Evolutionary conservation across 2,888 invertebrate species (phyloP), one percentile per base, ranked within the genome.

Genomic region (Agonopterix heracliana): DNA sequence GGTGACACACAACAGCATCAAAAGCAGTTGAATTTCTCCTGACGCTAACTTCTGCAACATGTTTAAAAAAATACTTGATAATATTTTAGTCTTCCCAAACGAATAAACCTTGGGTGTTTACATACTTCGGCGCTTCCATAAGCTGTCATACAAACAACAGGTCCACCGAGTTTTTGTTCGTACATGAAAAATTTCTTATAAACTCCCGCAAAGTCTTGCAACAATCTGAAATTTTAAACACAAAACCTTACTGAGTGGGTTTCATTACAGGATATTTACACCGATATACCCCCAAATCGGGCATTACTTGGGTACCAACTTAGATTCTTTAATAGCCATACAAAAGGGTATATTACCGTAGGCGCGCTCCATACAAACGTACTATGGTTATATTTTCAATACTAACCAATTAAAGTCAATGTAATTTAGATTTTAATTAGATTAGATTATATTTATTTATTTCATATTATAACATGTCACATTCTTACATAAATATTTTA

Each of bases 161-260:
- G 74, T 17, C 66, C 68, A 17, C 58, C 60, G 48, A 63, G 43
- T 49, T 62, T 55, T 64, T 81, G 78, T 57, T 81, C 81, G 51
- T 62, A 79, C 62, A 79, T 68, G 41, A 81, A 55, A 42, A 75
- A 54, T 59, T 78, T 81, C 55, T 71, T 78, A 49, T 71, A 73
- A 11, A 79, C 78, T 44, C 43, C 53, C 1, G 72, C 68, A 48
- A 70, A 81, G 47, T 71, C 64, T 36, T 72, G 57, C 48, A 76
- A 43, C 14, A 80, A 60, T 2, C 81, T 82, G 57, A 9, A 38
- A 38, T 38, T 36, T 3, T 38, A 38, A 9, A 38, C 9, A 38
- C 9, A 9, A 10, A 26, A 38, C 38, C 1, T 38, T 38, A 38
- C 2, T 38, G 26, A 38, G n/a, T 38, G n/a, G n/a, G 38, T 38